Base-by-base conservation (phyloP, 2,113 vertebrate species). In the Myotis yumanensis region DNA sequence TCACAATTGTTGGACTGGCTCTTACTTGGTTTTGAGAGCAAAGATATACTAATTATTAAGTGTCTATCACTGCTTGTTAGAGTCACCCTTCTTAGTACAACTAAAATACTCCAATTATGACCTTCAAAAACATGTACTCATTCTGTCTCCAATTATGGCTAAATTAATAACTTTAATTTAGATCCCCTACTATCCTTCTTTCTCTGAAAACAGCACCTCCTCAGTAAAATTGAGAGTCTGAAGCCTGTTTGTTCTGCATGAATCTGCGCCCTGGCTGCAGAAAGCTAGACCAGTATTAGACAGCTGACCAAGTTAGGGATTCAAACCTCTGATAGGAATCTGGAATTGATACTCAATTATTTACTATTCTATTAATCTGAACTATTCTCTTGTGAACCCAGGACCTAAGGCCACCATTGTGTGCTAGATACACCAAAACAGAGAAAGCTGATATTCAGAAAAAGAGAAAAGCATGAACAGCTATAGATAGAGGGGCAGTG, bases 151-250 rank as follows among this genome's bases (percentile, higher is more conserved):
- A 95, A 37, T 75, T 93, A 85, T 35, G 22, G 48, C 28, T 81
- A 48, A 93, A 68, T 90, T 86, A 91, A 66, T 54, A 87, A 85
- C 59, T 32, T 95, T 69, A 93, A 10, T 30, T 66, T 51, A 75
- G 40, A 94, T n/a, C 48, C 62, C 22, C 40, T 72, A 73, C 22
- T 89, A 32, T 51, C 10, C 16, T 73, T 90, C 57, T 86, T 69
- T 71, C 52, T 84, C 69, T 88, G 59, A 81, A 73, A 93, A 92
- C 15, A 32, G 14, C 1, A 94, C 30, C 23, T 77, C 35, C 69
- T 76, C 48, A 83, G 18, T 18, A 89, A 35, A 3, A 91, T 1
- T 62, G 40, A 80, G 40, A 83, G 40, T 88, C 66, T 90, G 32
- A 88, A 59, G n/a, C 37, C 4, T 17, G 8, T 80, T 59, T 76